Evolutionary conservation across 2,797 vertebrate genomes (phyloP).

Genomic region (Taenioides sp.): DNA sequence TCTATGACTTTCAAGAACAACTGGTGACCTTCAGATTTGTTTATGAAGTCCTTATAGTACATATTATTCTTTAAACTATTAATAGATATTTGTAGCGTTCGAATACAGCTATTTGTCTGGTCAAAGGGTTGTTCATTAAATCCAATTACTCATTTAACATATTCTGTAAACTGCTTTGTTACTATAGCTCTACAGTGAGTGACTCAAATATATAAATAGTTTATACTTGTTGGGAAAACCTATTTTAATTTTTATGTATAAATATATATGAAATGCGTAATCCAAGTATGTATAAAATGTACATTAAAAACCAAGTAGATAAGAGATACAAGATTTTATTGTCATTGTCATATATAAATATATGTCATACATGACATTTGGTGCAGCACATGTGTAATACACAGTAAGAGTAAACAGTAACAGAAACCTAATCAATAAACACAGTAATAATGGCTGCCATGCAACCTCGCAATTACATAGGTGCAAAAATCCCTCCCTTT

Average conservation of each 20-base stretch:
- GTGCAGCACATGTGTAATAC: too few relatives aligned
- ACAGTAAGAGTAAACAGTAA: too few relatives aligned
- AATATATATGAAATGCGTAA: not conserved
- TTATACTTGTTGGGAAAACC: not conserved
- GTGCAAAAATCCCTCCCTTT: constrained; percentile 14
- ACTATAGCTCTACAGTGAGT: not conserved
- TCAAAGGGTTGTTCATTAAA: not conserved
- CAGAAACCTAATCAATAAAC: too few relatives aligned
- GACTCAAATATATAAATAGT: not conserved
- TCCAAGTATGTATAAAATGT: not conserved
- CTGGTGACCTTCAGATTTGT: constrained; percentile 53
- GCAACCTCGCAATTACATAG: not conserved
- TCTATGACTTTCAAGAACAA: constrained; percentile 46
- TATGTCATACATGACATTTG: too few relatives aligned
- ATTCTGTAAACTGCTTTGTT: not conserved
- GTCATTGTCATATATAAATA: too few relatives aligned
- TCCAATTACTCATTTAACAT: not conserved
- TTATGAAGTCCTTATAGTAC: constrained; percentile 48
- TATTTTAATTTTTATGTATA: too few relatives aligned
- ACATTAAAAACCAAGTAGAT: too few relatives aligned
- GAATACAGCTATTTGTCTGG: not conserved
- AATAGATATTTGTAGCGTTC: not conserved
- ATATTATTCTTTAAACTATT: constrained; percentile 37
- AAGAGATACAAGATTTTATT: too few relatives aligned
- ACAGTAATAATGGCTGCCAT: not conserved